These are phyloP conservation scores for Omphaloscelis lunosa DNA, from an alignment of 2,888 invertebrate species.

Conservation along the genomic window DNA sequence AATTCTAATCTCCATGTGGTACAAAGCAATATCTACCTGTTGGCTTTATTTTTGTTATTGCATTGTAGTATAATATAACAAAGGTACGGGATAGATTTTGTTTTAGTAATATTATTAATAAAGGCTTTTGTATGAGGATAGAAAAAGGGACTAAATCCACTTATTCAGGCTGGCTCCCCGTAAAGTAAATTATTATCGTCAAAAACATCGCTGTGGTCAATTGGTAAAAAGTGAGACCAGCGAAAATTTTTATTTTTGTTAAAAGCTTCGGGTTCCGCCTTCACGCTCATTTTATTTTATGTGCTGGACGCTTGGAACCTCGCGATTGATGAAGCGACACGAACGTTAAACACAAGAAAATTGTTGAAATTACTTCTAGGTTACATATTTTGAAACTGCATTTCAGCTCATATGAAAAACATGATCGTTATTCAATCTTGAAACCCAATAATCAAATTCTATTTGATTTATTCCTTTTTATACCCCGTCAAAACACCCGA, in stretches of 20 bases:
- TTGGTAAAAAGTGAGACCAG: slow-evolving; percentile 34
- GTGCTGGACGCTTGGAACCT: slow-evolving; percentile 19
- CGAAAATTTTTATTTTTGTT: slow-evolving; percentile 26
- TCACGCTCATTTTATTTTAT: slow-evolving; percentile 37
- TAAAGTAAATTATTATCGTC: slow-evolving; percentile 30
- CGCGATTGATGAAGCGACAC: background rate
- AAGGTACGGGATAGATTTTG: slow-evolving; percentile 16
- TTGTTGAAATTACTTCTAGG: background rate
- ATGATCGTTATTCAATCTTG: background rate
- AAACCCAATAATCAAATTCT: background rate
- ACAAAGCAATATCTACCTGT: slow-evolving; percentile 51
- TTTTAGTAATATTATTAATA: slow-evolving; percentile 6
- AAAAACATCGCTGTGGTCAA: slow-evolving; percentile 27
- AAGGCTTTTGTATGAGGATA: slow-evolving; percentile 6
- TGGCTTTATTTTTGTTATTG: slow-evolving; percentile 44
- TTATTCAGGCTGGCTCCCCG: slow-evolving; percentile 10
- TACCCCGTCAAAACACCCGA: background rate
- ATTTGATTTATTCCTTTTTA: background rate
- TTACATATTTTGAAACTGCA: background rate
- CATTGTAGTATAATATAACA: slow-evolving; percentile 23
- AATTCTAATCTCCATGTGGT: slow-evolving; percentile 63
- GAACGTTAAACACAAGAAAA: background rate
- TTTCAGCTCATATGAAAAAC: background rate
- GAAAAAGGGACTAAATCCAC: slow-evolving; percentile 33
- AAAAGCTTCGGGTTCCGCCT: slow-evolving; percentile 40